Percentiles rank a stretch among this genome's conserved stretches.
phyloP scores from a whole-genome alignment of 2,888 invertebrate species.

The Orthosia cruda region DNA sequence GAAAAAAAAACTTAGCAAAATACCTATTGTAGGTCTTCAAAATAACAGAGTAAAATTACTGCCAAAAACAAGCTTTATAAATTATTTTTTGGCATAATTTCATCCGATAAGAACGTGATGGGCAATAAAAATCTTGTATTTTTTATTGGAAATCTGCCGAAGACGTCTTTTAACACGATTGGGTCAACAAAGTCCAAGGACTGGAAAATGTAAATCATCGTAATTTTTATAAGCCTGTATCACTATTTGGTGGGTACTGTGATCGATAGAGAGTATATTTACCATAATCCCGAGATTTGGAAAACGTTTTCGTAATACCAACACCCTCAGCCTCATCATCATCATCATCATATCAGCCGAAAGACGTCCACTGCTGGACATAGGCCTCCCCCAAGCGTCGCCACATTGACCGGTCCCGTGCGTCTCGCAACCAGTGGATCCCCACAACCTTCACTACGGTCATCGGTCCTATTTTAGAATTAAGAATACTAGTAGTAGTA shows the following conservation, averaged over 20 bases:
- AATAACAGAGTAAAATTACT: conserved; percentile 6
- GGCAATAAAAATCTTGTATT: conserved; percentile 30
- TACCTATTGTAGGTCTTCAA: neutral
- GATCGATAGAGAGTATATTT: conserved; percentile 26
- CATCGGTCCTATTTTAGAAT: too few relatives aligned
- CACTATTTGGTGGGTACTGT: neutral
- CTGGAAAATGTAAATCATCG: conserved; percentile 39
- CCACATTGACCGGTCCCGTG: too few relatives aligned
- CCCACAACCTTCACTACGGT: too few relatives aligned
- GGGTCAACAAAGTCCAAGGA: conserved; percentile 31
- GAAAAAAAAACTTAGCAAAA: neutral
- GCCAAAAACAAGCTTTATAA: conserved; percentile 1
- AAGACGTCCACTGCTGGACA: too few relatives aligned
- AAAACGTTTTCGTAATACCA: conserved; percentile 12
- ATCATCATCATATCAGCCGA: too few relatives aligned
- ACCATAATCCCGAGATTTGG: conserved; percentile 21
- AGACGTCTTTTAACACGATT: conserved; percentile 19
- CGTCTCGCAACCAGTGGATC: too few relatives aligned
- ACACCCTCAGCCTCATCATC: neutral
- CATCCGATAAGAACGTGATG: conserved; percentile 45
- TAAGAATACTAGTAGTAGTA: too few relatives aligned
- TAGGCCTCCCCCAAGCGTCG: too few relatives aligned
- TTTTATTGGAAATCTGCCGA: conserved; percentile 19
- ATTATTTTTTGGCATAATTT: conserved; percentile 41
- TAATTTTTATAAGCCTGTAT: conserved; percentile 42